Evolutionary conservation across 2,888 invertebrate species (phyloP).

Genomic region (Margaritifera margaritifera): DNA sequence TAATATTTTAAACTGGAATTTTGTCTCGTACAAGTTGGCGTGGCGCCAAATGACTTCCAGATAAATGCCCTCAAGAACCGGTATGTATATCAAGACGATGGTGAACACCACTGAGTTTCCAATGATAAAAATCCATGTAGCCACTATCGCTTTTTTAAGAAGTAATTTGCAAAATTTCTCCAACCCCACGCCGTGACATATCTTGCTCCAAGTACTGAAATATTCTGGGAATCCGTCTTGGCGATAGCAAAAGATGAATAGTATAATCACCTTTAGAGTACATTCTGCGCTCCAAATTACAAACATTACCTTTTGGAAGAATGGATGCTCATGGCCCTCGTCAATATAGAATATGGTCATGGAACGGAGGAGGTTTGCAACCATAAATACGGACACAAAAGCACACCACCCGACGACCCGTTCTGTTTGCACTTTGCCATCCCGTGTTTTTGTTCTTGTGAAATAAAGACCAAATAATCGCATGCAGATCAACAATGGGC

Average conservation of each 20-base stretch:
- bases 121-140: slow-evolving; percentile 30
- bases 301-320: slow-evolving; percentile 51
- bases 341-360: slow-evolving; percentile 30
- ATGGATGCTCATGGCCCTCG: slow-evolving; percentile 32
- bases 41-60: slow-evolving; percentile 37
- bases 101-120: slow-evolving; percentile 35
- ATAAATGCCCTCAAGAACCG: slow-evolving; percentile 32
- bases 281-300: slow-evolving; percentile 45
- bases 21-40: slow-evolving; percentile 13
- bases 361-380: slow-evolving; percentile 29
- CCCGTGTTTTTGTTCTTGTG: slow-evolving; percentile 14
- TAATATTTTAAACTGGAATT: slow-evolving; percentile 27
- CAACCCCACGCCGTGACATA: slow-evolving; percentile 25
- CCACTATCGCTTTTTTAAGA: slow-evolving; percentile 35
- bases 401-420: slow-evolving; percentile 25
- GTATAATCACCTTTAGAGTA: slow-evolving; percentile 25
- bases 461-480: slow-evolving; percentile 36
- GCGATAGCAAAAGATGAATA: slow-evolving; percentile 30
- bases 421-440: slow-evolving; percentile 19
- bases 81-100: slow-evolving; percentile 32
- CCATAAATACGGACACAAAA: slow-evolving; percentile 22
- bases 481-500: slow-evolving; percentile 32
- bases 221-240: slow-evolving; percentile 36
- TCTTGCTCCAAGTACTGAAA: slow-evolving; percentile 32
- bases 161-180: slow-evolving; percentile 28